Evolutionary conservation across 2,113 vertebrate genomes (phyloP), one percentile per base, ranked within the genome.

Genomic region (Melanocharis versteri): DNA sequence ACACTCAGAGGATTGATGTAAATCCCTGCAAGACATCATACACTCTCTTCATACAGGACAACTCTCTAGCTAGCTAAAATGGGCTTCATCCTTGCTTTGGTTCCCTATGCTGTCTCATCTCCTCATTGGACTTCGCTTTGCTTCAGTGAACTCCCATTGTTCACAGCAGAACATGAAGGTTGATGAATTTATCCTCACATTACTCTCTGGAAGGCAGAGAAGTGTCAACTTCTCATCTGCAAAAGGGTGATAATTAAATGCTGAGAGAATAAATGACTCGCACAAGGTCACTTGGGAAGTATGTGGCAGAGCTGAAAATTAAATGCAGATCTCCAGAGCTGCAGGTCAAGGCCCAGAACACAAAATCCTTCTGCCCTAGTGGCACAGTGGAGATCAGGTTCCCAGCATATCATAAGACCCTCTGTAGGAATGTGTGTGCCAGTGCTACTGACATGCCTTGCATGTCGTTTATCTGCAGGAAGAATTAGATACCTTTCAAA

Each of bases 181-280:
- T 97, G 96, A 97, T 97, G 89, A 96, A 96, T 97, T 97, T 95
- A 97, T 97, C 96, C 95, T 97, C 96, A 94, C 96, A 96, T 96
- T 95, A 94, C 94, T 97, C 94, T 97, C 83, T 93, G 72, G 95
- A 93, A 97, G 94, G 95, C 94, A 96, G 86, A 93, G 83, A 93
- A 94, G 93, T 97, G 96, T 97, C 96, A 97, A 92, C 95, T 95
- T 96, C 96, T 97, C 96, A 97, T 96, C 96, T 97, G 96, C 96
- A 97, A 96, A 94, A 95, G 95, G 96, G 95, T 94, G 96, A 97
- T 97, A 97, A 97, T 97, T 97, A 97, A 97, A 97, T 97, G 91
- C 94, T 95, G 96, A 94, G 94, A 96, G 91, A 92, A 96, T 94
- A 95, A 94, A 96, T 96, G 94, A 97, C 95, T 95, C 53, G 72